Conservation (phyloP, 2,888 invertebrate genomes). For the Molorchus minor region DNA sequence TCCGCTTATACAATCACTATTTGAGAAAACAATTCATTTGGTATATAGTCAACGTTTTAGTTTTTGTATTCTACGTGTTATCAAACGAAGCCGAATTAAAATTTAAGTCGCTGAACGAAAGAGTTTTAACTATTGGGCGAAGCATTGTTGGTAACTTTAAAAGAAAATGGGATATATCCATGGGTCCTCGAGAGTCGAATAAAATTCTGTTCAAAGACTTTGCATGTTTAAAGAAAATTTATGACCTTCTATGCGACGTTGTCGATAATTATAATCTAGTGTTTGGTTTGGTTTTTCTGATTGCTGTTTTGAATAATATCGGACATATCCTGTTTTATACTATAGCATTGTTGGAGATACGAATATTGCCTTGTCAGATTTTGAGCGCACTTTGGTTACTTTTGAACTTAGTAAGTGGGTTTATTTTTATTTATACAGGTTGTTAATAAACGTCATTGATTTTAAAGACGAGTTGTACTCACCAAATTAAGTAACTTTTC, state of each 20-base stretch:
- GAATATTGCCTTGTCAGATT: background rate
- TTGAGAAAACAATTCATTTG: background rate
- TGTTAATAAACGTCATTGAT: too few species aligned
- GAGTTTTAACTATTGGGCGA: background rate
- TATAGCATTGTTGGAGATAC: background rate
- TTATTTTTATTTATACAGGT: too few species aligned
- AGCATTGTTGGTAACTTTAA: background rate
- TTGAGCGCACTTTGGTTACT: constrained; percentile 1
- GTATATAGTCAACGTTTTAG: background rate
- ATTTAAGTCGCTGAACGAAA: background rate
- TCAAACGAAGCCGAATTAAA: background rate
- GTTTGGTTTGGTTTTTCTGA: constrained; percentile 17
- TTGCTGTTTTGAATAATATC: constrained; percentile 4
- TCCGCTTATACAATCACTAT: background rate
- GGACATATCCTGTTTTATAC: constrained; percentile 1
- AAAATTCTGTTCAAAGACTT: background rate
- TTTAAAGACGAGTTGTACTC: too few species aligned
- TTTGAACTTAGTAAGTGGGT: constrained; percentile 3
- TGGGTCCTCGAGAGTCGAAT: background rate
- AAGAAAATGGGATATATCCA: background rate
- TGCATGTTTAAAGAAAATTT: background rate
- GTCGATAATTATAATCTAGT: constrained; percentile 20
- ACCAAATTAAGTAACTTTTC: too few species aligned
- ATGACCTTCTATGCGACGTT: constrained; percentile 13
- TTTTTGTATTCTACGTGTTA: background rate